Base-by-base conservation (phyloP, 2,888 invertebrate genomes). In the Scaptomyza polygonia region DNA sequence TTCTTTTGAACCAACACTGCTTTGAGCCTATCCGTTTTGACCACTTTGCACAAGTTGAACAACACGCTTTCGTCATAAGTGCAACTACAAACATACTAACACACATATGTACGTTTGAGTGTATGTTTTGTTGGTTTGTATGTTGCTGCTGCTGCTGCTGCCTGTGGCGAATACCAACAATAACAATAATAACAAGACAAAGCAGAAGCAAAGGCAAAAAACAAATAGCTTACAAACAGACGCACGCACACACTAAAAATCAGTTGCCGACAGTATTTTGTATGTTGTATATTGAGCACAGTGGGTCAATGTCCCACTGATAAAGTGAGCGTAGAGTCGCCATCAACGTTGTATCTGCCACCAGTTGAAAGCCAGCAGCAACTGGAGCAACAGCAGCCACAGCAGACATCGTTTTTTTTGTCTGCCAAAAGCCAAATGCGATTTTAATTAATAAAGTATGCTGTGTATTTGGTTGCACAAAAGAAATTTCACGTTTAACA, bases 241-340 rank as follows among this genome's bases (percentile, higher is more conserved):
- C 42, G 9, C 70, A 77, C 47, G 47, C 72, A 57, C 47, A 66
- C 55, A 82, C 84, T 5, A 36, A 85, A 85, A 88, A 84, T 84
- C 84, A 86, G 81, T 84, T 88, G 77, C 72, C 74, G 79, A 65
- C 84, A 75, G 72, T 77, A 83, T 76, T 48, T 45, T 40, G 16
- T 18, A 47, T 83, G 36, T 36, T 7, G 36, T 14, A 83, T 88
- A 91, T 90, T 90, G 85, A 88, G 91, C 77, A 70, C 90, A 90
- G 84, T 90, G 81, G 90, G 90, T 90, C 90, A 90, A 91, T 91
- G 91, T 88, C 88, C 88, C 85, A 87, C 85, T 88, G 89, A 89
- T 90, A 89, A 90, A 79, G 84, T 86, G 86, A 88, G 74, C 83
- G 74, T 75, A 49, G 49, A 75, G 75, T 65, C 32, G 32, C 3